Evolutionary conservation across 2,797 vertebrate species (phyloP), one percentile per base, ranked within the genome.

Genomic region (Coccyzus lansbergi): DNA sequence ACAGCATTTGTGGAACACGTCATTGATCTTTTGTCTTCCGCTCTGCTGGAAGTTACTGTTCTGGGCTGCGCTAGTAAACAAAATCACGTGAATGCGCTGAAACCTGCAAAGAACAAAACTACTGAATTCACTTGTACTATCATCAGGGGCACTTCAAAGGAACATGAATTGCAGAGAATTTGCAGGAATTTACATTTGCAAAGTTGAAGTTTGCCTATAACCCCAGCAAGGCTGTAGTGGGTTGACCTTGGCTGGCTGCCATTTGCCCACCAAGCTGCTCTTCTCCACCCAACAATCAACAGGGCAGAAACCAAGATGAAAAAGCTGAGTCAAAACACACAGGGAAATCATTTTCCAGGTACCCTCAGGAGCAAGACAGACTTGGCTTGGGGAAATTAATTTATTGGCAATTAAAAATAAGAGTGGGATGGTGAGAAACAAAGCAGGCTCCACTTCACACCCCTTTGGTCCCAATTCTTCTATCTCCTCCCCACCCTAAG

Each of bases 191-290:
- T 15, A 28, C 2, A 1, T 13, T 4, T 58, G 58, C 38, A 17
- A 15, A 31, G 48, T 24, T 70, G 7, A 33, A 34, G 15, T 36
- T 4, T 59, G n/a, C 29, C 14, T 12, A 4, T 31, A 52, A 14
- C 24, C 29, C 42, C 8, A 1, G 31, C 0, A 0, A 2, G 19
- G 29, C 44, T 65, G 40, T 0, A 16, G 20, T 13, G 22, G n/a
- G 15, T 2, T 59, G 31, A 51, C 6, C 21, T 9, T 28, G 59
- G 14, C n/a, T 65, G 38, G 10, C 40, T 53, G 51, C 26, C 60
- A 31, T 22, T n/a, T 5, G 9, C 19, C 55, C 31, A 70, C 36
- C 0, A 1, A 60, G 21, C 40, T 34, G 51, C 59, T 92, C 68
- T 48, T 48, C 26, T 6, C 15, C 40, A 28, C 11, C 15, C 25